Evolutionary conservation across 2,797 vertebrate genomes (phyloP).

Genomic region (Tolypeutes matacus): DNA sequence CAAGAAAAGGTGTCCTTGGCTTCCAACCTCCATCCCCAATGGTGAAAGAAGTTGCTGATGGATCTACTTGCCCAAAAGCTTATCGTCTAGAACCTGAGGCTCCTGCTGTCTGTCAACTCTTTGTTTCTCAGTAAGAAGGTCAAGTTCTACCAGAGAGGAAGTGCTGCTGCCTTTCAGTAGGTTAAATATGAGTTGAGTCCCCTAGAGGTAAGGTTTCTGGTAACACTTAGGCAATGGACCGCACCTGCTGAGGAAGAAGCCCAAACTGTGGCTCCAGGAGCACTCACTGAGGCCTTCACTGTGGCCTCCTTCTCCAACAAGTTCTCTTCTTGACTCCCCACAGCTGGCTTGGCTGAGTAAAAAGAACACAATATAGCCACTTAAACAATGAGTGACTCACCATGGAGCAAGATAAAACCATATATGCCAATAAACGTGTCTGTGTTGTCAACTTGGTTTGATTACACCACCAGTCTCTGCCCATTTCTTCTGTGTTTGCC

Average conservation of each 20-base stretch:
- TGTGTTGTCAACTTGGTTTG: not conserved
- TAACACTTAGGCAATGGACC: not conserved
- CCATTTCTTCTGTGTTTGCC: slow-evolving; percentile 17
- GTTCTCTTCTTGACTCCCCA: not conserved
- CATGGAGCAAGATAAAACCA: not conserved
- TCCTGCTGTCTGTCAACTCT: not conserved
- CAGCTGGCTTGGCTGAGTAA: not conserved
- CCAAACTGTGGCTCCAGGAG: not conserved
- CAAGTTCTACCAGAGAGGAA: not conserved
- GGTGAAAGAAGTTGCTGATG: not conserved
- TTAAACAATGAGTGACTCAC: not conserved
- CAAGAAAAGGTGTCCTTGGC: not conserved
- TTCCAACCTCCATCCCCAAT: not conserved
- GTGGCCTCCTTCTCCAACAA: not conserved
- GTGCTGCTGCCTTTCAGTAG: not conserved
- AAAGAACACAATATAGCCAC: not conserved
- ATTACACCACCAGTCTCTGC: not conserved
- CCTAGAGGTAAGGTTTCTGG: not conserved
- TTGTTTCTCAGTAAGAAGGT: not conserved
- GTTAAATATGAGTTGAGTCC: not conserved
- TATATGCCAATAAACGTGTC: not conserved
- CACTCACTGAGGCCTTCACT: not conserved
- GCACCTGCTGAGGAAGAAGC: not conserved
- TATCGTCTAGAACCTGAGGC: not conserved
- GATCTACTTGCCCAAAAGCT: not conserved